These are phyloP conservation scores for Limonius californicus DNA, from an alignment of 1,140 invertebrate species.

Conservation along the genomic window DNA sequence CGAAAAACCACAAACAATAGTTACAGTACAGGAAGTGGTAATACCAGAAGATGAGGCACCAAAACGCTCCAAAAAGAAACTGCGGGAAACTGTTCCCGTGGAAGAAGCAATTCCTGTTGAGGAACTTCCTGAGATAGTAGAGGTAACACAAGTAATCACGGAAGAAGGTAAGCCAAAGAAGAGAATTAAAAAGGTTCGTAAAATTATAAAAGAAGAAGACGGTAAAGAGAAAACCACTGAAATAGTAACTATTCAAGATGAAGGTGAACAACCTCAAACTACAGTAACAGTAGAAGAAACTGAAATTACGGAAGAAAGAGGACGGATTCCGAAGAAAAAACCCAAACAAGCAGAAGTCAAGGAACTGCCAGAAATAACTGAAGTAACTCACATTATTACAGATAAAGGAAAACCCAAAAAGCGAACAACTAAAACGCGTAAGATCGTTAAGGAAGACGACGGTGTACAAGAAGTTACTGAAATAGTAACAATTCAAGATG, in stretches of 20 bases:
- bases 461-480: slow-evolving; percentile 34
- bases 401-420: slow-evolving; percentile 22
- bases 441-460: slow-evolving; percentile 26
- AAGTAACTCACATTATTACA: slow-evolving; percentile 39
- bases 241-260: slow-evolving; percentile 43
- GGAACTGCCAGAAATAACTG: slow-evolving; percentile 44
- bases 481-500: slow-evolving; percentile 38
- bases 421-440: slow-evolving; percentile 27
- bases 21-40: too few relatives aligned
- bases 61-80: slow-evolving; percentile 32
- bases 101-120: background rate
- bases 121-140: slow-evolving; percentile 11
- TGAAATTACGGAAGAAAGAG: slow-evolving; percentile 20
- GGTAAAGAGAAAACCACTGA: slow-evolving; percentile 39
- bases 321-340: background rate
- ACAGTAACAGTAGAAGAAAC: slow-evolving; percentile 46
- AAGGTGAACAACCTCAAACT: slow-evolving; percentile 38
- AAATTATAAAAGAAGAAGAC: slow-evolving; percentile 41
- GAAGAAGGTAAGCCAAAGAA: slow-evolving; percentile 22
- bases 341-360: slow-evolving; percentile 13
- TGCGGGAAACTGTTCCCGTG: slow-evolving; percentile 3
- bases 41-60: slow-evolving; percentile 9
- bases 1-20: slow-evolving; percentile 37
- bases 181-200: slow-evolving; percentile 17
- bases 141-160: slow-evolving; percentile 26